Base-by-base conservation (phyloP, 2,888 invertebrate species). In the Troglohyphantes excavatus region DNA sequence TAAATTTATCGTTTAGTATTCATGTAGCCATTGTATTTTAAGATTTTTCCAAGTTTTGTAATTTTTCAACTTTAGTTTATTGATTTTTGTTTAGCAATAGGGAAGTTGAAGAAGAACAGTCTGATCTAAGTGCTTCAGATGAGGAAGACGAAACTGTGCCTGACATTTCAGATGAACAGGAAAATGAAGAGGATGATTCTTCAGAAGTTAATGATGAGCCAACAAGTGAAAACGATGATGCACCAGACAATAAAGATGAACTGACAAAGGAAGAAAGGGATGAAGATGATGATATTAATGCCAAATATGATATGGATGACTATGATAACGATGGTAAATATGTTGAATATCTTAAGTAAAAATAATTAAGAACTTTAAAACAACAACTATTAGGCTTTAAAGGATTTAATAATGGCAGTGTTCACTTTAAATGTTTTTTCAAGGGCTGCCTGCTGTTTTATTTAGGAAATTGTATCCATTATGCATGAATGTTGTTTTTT, bases 231-330 rank as follows among this genome's bases (percentile, higher is more conserved):
- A n/a, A n/a, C 29, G 94, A 94, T 0, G 93, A 93, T 23, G 91
- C 81, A 26, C 46, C 76, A 63, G 76, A 70, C n/a, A 53, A 61
- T 26, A 75, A 82, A 79, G 7, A 59, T 13, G 63, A 82, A 26
- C 59, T 70, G 21, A 70, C 75, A 19, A 94, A 94, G 92, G 67
- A 63, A n/a, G 83, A 95, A 93, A 94, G 96, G 92, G n/a, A n/a
- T n/a, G n/a, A n/a, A n/a, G 96, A 97, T 92, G 95, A 95, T 82
- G 95, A 96, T 85, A 97, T 97, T 93, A 96, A 96, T 92, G 95
- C 96, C 79, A 96, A 96, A 93, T 95, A 94, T 92, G 92, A 92
- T 90, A 90, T 94, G 79, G 93, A 94, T 90, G 93, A 93, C 90
- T 94, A 93, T 92, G 94, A 94, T 91, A 93, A 93, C 23, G 93